Conservation (phyloP, 2,888 invertebrate species). For the Pharmacophagus antenor region DNA sequence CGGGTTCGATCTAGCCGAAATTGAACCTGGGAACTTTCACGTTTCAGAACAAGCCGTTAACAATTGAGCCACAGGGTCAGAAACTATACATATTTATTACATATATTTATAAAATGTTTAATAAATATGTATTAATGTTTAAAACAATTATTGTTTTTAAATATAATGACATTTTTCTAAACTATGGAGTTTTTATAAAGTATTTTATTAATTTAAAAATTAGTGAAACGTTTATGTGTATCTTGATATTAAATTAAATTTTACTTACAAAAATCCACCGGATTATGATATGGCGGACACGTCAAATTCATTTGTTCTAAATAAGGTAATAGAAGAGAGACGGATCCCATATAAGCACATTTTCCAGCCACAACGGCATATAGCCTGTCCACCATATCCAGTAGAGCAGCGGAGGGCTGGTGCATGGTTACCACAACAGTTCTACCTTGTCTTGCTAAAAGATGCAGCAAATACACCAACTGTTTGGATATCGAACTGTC, state of each 20-base stretch:
- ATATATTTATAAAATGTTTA: no score
- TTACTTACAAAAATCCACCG: constrained; percentile 92
- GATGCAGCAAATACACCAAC: constrained; percentile 88
- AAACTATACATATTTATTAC: no score
- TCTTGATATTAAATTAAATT: background rate
- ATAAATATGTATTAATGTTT: no score
- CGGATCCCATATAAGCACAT: constrained; percentile 90
- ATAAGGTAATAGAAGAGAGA: constrained; percentile 88
- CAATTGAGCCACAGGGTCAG: no score
- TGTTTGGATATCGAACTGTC: constrained; percentile 88
- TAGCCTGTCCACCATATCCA: constrained; percentile 93
- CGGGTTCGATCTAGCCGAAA: no score
- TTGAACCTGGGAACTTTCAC: no score
- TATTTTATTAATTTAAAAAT: background rate
- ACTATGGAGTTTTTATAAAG: no score
- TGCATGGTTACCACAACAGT: constrained; percentile 95
- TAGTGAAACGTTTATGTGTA: background rate
- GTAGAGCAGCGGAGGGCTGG: constrained; percentile 92
- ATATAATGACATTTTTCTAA: no score
- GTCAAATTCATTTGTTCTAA: constrained; percentile 84
- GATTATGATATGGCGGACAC: constrained; percentile 95
- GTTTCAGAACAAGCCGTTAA: no score
- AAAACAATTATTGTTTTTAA: no score
- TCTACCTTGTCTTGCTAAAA: constrained; percentile 90
- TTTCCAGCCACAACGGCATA: constrained; percentile 90